phyloP scores from a whole-genome alignment of 2,888 invertebrate species.

The Cenopis cana region DNA sequence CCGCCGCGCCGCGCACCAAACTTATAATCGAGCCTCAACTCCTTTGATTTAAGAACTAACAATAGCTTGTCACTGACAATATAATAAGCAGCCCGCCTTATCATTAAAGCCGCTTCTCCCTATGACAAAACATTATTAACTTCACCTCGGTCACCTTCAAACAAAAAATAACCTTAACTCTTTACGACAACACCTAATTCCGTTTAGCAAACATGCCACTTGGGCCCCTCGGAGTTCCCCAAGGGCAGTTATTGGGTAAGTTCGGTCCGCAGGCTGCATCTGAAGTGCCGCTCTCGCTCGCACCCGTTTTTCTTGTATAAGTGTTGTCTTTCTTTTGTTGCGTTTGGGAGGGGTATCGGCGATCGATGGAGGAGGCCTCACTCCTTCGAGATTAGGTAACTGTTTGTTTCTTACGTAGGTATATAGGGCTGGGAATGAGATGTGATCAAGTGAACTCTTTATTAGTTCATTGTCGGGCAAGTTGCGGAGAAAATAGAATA shows the following conservation, averaged over 20 bases:
- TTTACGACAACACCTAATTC: constrained; percentile 18
- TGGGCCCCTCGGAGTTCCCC: constrained; percentile 10
- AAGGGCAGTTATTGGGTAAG: constrained; percentile 36
- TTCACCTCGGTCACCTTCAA: neutral
- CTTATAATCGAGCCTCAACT: constrained; percentile 32
- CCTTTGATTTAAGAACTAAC: constrained; percentile 30
- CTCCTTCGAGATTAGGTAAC: constrained; percentile 41
- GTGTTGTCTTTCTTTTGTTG: constrained; percentile 39
- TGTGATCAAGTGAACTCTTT: neutral
- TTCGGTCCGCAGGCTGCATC: constrained; percentile 43
- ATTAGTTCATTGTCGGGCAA: neutral
- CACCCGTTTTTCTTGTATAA: constrained; percentile 40
- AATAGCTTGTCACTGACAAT: constrained; percentile 37
- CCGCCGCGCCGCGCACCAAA: constrained; percentile 11
- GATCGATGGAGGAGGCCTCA: constrained; percentile 42
- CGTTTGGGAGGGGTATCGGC: constrained; percentile 34
- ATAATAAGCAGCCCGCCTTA: constrained; percentile 42
- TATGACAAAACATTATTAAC: constrained; percentile 37
- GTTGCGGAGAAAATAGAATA: neutral
- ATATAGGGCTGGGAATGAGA: constrained; percentile 14
- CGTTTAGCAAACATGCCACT: neutral
- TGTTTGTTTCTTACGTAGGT: constrained; percentile 31
- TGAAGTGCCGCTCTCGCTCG: constrained; percentile 36
- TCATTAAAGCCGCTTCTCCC: constrained; percentile 29
- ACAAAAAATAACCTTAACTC: constrained; percentile 22